Conservation (phyloP, 2,888 invertebrate genomes). For the Pseudococcus longispinus region DNA sequence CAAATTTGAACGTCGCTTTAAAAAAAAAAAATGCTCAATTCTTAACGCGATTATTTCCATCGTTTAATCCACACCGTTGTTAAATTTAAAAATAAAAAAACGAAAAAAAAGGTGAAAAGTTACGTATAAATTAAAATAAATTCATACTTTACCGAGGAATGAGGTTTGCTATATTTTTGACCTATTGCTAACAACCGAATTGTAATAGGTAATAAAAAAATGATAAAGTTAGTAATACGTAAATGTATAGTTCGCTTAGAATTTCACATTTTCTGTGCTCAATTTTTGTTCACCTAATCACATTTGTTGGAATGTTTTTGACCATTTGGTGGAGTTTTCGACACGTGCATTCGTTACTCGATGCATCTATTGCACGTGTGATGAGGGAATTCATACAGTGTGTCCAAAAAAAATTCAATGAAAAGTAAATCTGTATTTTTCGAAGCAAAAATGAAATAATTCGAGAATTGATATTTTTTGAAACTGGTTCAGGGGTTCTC, state of each 20-base stretch:
- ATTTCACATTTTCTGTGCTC: neutral
- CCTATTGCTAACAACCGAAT: neutral
- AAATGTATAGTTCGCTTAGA: neutral
- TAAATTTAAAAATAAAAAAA: conserved; percentile 16
- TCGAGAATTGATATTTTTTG: no score
- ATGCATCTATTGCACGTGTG: no score
- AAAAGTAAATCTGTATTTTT: no score
- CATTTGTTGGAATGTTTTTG: neutral
- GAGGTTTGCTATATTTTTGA: neutral
- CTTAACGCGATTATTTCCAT: neutral
- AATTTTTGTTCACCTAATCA: neutral
- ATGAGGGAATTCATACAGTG: neutral
- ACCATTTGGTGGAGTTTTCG: no score
- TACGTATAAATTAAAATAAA: conserved; percentile 18
- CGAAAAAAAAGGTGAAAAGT: neutral
- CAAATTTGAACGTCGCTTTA: neutral
- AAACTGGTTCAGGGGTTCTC: no score
- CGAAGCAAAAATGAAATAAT: no score
- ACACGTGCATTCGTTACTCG: neutral
- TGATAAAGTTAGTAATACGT: neutral
- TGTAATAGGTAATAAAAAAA: neutral
- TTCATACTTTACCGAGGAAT: conserved; percentile 31
- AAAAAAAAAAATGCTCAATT: no score
- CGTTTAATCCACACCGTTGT: conserved; percentile 8
- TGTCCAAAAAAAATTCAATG: neutral